Evolutionary conservation across 2,888 invertebrate genomes (phyloP), one percentile per base, ranked within the genome.

Genomic region (Dryobotodes eremita): DNA sequence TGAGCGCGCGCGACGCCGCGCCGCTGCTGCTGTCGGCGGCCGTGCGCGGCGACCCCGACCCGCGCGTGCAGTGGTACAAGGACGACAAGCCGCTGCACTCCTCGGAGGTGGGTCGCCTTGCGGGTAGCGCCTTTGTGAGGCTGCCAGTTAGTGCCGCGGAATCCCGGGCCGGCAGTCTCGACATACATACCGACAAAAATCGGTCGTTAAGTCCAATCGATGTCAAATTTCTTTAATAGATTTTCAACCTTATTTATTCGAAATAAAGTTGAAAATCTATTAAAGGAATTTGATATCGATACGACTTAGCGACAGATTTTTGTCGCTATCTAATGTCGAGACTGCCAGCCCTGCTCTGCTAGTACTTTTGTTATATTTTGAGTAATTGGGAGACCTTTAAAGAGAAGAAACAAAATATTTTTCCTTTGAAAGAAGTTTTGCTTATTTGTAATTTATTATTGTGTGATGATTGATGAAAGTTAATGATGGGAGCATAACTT

Each of bases 41-140:
- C 85, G 98, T 99, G 72, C 98, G 98, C 88, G 99, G 99, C 23
- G 99, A 99, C 95, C 99, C 99, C 69, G 99, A 99, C 93, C 99
- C 99, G 0, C 98, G 99, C 92, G 98, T 99, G 65, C 97, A 98
- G 87, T 99, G 99, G 99, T 97, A 97, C 92, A 99, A 99, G 97
- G 98, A 98, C 92, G 98, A 98, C n/a, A 98, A 98, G 94, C 97
- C 95, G 4, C 92, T 96, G 88, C 93, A 94, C 89, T 95, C 95
- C 10, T 95, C 95, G 0, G 95, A 95, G 94, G 95, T 70, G 55
- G 3, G 69, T 69, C 1, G 5, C 8, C 4, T 7, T 11, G 6
- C 1, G 15, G 26, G 8, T 13, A 2, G 13, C 7, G 7, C 20
- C 2, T 68, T 20, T 7, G 20, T 50, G 3, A 20, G 8, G 13